Evolutionary conservation across 2,113 vertebrate genomes (phyloP).

Genomic region (Microtus ochrogaster): DNA sequence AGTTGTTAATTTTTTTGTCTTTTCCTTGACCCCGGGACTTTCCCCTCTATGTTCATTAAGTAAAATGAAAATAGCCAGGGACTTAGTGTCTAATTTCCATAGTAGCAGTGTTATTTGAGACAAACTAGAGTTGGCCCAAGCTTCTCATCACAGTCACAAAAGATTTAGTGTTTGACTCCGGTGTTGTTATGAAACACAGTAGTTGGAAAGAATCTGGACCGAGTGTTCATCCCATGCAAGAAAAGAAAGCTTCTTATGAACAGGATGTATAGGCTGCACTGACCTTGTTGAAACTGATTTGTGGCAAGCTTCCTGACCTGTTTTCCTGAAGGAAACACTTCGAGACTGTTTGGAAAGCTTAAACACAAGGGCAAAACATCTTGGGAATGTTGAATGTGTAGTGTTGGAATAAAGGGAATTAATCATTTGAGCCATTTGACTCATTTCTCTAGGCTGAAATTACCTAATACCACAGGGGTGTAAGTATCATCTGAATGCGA

Average conservation of each 20-base stretch:
- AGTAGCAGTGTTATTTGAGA: conserved; percentile 43
- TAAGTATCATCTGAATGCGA: not conserved
- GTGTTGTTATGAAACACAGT: not conserved
- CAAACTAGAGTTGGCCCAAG: conserved; percentile 48
- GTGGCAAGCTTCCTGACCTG: not conserved
- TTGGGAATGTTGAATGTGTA: conserved; percentile 25
- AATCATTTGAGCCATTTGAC: conserved; percentile 18
- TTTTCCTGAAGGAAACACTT: conserved; percentile 44
- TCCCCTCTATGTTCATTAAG: conserved; percentile 61
- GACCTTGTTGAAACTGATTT: conserved; percentile 30
- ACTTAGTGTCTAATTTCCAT: conserved; percentile 34
- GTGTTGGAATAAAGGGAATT: conserved; percentile 56
- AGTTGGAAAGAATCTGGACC: conserved; percentile 20
- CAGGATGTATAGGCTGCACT: not conserved
- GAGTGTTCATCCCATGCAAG: conserved; percentile 19
- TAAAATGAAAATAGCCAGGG: conserved; percentile 54
- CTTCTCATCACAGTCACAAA: conserved; percentile 24
- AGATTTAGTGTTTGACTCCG: conserved; percentile 50
- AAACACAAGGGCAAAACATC: not conserved
- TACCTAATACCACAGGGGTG: not conserved
- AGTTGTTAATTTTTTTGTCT: conserved; percentile 26
- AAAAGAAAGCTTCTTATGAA: conserved; percentile 32
- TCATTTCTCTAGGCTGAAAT: conserved; percentile 40
- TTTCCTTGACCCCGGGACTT: conserved; percentile 7
- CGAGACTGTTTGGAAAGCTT: not conserved